Evolutionary conservation across 2,888 invertebrate species (phyloP), one percentile per base, ranked within the genome.

Genomic region (Drosophila kambysellisi): DNA sequence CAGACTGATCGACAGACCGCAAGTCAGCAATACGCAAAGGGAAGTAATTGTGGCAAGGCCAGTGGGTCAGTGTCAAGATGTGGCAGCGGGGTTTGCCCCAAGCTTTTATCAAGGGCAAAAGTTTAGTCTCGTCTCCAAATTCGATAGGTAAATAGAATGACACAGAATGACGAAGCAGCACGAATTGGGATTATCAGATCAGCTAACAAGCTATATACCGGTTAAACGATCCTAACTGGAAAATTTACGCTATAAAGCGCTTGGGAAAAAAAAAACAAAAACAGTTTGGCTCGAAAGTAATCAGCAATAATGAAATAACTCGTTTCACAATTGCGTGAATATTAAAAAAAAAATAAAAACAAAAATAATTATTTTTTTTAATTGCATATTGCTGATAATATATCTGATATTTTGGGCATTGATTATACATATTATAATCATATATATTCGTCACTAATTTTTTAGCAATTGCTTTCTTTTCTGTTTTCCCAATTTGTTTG

Each of bases 11-110:
- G 43, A 20, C 20, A 43, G 43, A 20, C 43, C 20, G 43, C 20
- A 11, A 20, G 43, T 43, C 46, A 15, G 46, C 15, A 7, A 46
- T 46, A 46, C 46, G 46, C 20, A n/a, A 52, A 12, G 20, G 20
- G 12, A n/a, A 30, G 46, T 46, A 25, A 25, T 46, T 46, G 50
- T 51, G 30, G 30, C 53, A 57, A 52, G 66, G 69, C 46, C 43
- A 66, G 43, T 39, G 41, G 52, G 60, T 60, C 51, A 60, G 37
- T 43, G 65, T 53, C 60, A 52, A 43, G 20, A 11, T 17, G 51
- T 30, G 6, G 30, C 29, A 30, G n/a, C n/a, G 20, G 20, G 4
- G 46, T 46, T 15, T 25, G 20, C 20, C 46, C 20, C 46, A 25
- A 20, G 7, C 15, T 46, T 46, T 15, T 20, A 25, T 25, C 15